phyloP scores from a whole-genome alignment of 2,797 vertebrate species.

The Microctenopoma stevenorrisi region DNA sequence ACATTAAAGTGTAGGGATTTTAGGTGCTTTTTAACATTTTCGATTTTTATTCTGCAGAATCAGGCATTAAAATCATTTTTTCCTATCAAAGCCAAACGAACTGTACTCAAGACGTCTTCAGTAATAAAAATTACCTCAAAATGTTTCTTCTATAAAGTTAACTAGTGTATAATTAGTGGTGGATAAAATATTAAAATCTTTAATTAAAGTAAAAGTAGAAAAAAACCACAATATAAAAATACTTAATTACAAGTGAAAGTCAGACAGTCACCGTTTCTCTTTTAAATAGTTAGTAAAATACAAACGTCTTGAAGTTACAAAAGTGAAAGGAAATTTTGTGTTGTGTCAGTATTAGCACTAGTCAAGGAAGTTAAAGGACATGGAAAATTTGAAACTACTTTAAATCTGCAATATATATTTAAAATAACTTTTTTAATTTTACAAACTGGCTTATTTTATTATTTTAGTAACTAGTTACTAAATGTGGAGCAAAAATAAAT shows the following conservation, averaged over 20 bases:
- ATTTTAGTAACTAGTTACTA: slow-evolving; percentile 8
- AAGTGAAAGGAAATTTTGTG: too few relatives aligned
- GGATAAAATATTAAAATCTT: slow-evolving; percentile 14
- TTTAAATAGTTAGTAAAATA: too few relatives aligned
- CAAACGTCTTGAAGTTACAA: too few relatives aligned
- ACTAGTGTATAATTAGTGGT: slow-evolving; percentile 16
- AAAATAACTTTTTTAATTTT: not conserved
- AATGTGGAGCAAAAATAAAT: not conserved
- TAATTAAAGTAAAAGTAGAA: slow-evolving; percentile 6
- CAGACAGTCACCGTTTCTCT: too few relatives aligned
- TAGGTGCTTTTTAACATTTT: slow-evolving; percentile 49
- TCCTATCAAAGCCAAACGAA: slow-evolving; percentile 12
- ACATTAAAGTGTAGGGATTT: slow-evolving; percentile 31
- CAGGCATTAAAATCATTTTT: slow-evolving; percentile 4
- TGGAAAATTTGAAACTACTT: not conserved
- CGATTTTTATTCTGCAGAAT: slow-evolving; percentile 19
- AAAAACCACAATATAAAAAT: slow-evolving; percentile 4
- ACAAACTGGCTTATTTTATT: not conserved
- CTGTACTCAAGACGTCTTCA: slow-evolving; percentile 8
- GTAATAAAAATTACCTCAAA: not conserved
- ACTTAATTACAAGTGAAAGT: slow-evolving; percentile 5
- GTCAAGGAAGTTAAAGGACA: too few relatives aligned
- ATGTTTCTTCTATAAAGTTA: slow-evolving; percentile 14
- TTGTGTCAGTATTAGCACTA: too few relatives aligned
- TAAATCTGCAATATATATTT: not conserved